phyloP scores from a whole-genome alignment of 2,113 vertebrate genomes.

The Heterotis niloticus region DNA sequence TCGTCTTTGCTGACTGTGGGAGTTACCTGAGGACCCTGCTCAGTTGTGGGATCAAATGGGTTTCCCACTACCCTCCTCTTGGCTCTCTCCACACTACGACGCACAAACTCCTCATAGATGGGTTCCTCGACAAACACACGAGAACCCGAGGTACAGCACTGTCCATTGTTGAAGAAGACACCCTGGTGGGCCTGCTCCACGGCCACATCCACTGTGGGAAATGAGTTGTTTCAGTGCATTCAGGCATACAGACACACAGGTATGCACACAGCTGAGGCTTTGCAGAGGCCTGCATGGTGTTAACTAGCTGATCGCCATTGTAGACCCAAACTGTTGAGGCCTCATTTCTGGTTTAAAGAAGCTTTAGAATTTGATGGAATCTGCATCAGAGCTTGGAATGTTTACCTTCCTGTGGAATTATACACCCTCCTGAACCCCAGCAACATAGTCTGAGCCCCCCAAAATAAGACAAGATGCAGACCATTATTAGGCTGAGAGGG shows the following conservation, averaged over 20 bases:
- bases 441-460: too few relatives aligned
- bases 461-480: too few relatives aligned
- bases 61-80: constrained; percentile 89
- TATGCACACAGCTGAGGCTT: too few relatives aligned
- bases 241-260: too few relatives aligned
- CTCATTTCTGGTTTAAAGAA: constrained; percentile 66
- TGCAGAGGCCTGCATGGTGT: constrained; percentile 58
- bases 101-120: constrained; percentile 93
- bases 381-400: constrained; percentile 51
- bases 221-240: neutral
- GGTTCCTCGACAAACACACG: constrained; percentile 90
- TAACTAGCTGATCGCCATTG: constrained; percentile 65
- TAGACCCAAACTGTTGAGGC: constrained; percentile 57
- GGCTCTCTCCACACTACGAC: constrained; percentile 85
- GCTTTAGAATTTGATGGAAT: constrained; percentile 55
- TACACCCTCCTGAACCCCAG: too few relatives aligned
- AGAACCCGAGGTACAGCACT: constrained; percentile 95
- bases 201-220: constrained; percentile 81
- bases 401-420: constrained; percentile 35
- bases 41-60: constrained; percentile 90
- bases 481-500: too few relatives aligned
- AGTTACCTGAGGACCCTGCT: constrained; percentile 94
- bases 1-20: neutral
- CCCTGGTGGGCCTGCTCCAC: constrained; percentile 97
- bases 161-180: constrained; percentile 97